These are phyloP conservation scores for Helicoverpa armigera DNA, from an alignment of 1,140 invertebrate genomes.

Conservation along the genomic window DNA sequence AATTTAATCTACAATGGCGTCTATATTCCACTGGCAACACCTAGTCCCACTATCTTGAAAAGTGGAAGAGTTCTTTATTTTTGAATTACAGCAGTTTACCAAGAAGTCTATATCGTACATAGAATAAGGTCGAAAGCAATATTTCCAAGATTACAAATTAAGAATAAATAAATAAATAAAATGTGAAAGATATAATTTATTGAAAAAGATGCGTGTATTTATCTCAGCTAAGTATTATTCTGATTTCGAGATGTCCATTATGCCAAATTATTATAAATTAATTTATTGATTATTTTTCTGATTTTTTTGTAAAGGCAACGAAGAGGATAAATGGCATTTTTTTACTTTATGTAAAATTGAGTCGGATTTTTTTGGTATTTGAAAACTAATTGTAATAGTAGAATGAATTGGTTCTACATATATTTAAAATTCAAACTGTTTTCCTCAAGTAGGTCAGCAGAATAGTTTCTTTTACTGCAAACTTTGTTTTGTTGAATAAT, in stretches of 20 bases:
- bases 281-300: not conserved
- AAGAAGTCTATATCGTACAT: constrained; percentile 22
- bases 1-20: too few relatives aligned
- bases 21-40: not conserved
- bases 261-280: constrained; percentile 26
- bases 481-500: constrained; percentile 16
- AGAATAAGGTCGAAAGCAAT: constrained; percentile 48
- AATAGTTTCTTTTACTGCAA: not conserved
- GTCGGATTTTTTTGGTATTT: too few relatives aligned
- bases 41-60: not conserved
- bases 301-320: not conserved
- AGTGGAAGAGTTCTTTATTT: constrained; percentile 24
- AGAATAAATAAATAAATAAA: constrained; percentile 20
- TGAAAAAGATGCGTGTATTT: not conserved
- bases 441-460: not conserved
- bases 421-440: not conserved
- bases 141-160: constrained; percentile 44
- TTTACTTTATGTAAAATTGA: too few relatives aligned
- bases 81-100: constrained; percentile 18
- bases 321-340: too few relatives aligned
- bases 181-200: constrained; percentile 35
- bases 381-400: too few relatives aligned
- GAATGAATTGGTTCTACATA: too few relatives aligned
- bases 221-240: constrained; percentile 38
- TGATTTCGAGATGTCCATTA: constrained; percentile 10